phyloP scores from a whole-genome alignment of 2,797 vertebrate genomes.

The Epinephelus malabaricus region DNA sequence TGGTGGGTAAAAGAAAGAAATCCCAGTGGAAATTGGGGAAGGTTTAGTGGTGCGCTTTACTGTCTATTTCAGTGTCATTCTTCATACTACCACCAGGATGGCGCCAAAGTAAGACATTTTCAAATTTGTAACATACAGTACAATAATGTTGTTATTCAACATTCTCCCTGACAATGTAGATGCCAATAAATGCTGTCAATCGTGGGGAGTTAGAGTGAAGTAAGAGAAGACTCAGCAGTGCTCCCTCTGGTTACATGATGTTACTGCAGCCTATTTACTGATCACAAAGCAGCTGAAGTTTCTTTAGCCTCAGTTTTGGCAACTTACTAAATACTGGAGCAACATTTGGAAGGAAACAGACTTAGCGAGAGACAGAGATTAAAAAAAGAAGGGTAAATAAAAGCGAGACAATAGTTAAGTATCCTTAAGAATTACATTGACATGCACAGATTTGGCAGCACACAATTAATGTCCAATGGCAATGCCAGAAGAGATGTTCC shows the following conservation, averaged over 20 bases:
- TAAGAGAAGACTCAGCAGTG: background rate
- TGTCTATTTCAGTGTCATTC: background rate
- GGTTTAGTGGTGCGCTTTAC: background rate
- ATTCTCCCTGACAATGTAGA: too few relatives aligned
- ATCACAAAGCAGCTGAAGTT: background rate
- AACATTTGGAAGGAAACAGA: background rate
- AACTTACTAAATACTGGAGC: background rate
- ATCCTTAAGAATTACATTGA: background rate
- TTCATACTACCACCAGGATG: background rate
- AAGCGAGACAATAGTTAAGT: background rate
- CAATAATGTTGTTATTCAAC: background rate
- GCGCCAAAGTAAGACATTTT: background rate
- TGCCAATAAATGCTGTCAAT: too few relatives aligned
- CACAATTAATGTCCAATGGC: background rate
- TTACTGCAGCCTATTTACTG: background rate
- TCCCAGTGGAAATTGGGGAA: background rate
- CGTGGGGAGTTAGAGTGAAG: background rate
- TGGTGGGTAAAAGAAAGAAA: background rate
- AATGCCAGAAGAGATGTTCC: background rate
- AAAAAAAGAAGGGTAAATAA: background rate
- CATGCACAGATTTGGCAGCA: background rate
- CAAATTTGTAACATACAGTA: too few relatives aligned
- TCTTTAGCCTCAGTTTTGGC: background rate
- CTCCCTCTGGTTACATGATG: background rate
- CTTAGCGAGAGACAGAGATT: background rate